Evolutionary conservation across 1,140 invertebrate genomes (phyloP).

Genomic region (Brachionus angularis): DNA sequence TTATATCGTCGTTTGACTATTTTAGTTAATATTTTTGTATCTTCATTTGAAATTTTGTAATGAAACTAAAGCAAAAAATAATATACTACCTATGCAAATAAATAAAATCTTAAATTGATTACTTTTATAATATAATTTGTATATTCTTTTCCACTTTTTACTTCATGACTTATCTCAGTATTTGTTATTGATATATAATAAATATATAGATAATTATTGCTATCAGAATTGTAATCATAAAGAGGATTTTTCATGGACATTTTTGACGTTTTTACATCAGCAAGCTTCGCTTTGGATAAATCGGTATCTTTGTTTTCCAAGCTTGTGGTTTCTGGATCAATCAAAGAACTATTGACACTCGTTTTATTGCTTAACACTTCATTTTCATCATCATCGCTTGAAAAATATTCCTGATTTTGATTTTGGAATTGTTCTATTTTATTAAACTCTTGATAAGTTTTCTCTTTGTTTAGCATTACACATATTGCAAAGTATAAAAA

Average conservation of each 20-base stretch:
- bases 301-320: no score
- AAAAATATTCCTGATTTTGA: neutral
- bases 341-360: no score
- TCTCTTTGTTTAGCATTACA: neutral
- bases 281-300: no score
- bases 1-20: slow-evolving; percentile 28
- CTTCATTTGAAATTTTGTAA: slow-evolving; percentile 1
- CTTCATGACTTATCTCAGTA: neutral
- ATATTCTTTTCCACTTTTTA: slow-evolving; percentile 30
- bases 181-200: slow-evolving; percentile 1
- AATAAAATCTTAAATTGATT: no score
- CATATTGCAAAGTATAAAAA: slow-evolving; percentile 26
- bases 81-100: no score
- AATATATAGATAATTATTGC: neutral
- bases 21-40: slow-evolving; percentile 14
- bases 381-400: neutral
- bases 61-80: neutral
- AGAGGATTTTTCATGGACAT: no score
- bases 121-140: slow-evolving; percentile 27
- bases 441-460: neutral
- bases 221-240: no score
- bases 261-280: no score
- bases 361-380: no score
- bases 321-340: no score
- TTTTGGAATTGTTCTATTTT: neutral